Percentiles rank a stretch among this genome's conserved stretches.
These are phyloP conservation scores for Nomada ruficornis DNA, from an alignment of 2,888 invertebrate species.

Conservation along the genomic window DNA sequence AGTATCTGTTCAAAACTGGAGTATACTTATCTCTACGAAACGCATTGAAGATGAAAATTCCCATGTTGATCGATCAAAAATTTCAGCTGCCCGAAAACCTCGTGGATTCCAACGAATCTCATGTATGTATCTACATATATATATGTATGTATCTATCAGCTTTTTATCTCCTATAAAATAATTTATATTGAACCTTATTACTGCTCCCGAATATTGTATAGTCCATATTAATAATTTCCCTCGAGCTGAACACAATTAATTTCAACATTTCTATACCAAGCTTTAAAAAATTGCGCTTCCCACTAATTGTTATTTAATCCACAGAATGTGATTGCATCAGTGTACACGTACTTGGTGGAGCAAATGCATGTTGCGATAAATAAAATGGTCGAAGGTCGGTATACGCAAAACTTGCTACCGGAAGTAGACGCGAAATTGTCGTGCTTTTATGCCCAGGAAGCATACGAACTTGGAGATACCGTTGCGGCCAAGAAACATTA, in stretches of 20 bases:
- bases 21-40: slow-evolving; percentile 68
- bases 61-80: slow-evolving; percentile 75
- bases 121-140: slow-evolving; percentile 69
- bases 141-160: slow-evolving; percentile 64
- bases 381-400: slow-evolving; percentile 63
- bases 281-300: not conserved
- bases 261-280: too few relatives aligned
- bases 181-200: not conserved
- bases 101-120: slow-evolving; percentile 66
- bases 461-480: slow-evolving; percentile 70
- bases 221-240: too few relatives aligned
- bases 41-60: slow-evolving; percentile 72
- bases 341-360: slow-evolving; percentile 75
- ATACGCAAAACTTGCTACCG: not conserved
- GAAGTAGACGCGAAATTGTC: slow-evolving; percentile 8
- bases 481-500: slow-evolving; percentile 66
- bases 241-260: too few relatives aligned
- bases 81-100: slow-evolving; percentile 63
- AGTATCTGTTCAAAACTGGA: slow-evolving; percentile 76
- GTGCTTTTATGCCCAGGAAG: slow-evolving; percentile 73
- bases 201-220: too few relatives aligned
- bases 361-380: slow-evolving; percentile 76
- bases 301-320: not conserved
- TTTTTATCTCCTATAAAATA: not conserved
- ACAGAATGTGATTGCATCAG: slow-evolving; percentile 73